These are phyloP conservation scores for Daktulosphaira vitifoliae DNA, from an alignment of 1,140 invertebrate species.

Conservation along the genomic window DNA sequence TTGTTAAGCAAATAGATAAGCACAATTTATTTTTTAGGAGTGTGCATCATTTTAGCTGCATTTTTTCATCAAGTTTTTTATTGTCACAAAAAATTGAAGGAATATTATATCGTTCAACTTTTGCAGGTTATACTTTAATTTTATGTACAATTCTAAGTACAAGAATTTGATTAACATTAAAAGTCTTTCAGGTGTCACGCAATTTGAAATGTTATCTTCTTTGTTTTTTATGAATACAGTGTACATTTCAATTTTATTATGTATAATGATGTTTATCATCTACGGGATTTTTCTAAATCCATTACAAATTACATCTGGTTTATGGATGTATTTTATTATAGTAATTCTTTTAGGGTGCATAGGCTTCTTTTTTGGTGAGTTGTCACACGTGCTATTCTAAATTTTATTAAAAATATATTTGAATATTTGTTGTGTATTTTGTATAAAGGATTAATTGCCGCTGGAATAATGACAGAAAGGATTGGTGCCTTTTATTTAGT, in stretches of 20 bases:
- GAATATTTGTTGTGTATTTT: background rate
- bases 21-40: slow-evolving; percentile 37
- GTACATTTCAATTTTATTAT: background rate
- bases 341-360: slow-evolving; percentile 13
- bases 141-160: too few species aligned
- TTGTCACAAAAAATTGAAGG: slow-evolving; percentile 40
- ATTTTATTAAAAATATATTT: too few species aligned
- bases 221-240: slow-evolving; percentile 2
- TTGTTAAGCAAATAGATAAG: too few species aligned
- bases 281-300: background rate
- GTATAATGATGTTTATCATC: background rate
- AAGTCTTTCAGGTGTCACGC: slow-evolving; percentile 2
- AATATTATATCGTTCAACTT: slow-evolving; percentile 38
- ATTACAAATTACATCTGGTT: background rate
- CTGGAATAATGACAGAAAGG: background rate
- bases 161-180: too few species aligned
- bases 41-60: slow-evolving; percentile 38
- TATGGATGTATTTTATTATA: background rate
- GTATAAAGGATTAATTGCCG: slow-evolving; percentile 8
- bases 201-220: slow-evolving; percentile 4
- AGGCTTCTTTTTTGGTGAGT: background rate
- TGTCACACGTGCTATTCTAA: too few species aligned
- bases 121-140: slow-evolving; percentile 36
- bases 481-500: background rate
- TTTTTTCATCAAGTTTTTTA: slow-evolving; percentile 38